These are phyloP conservation scores for Apocrypta bakeri DNA, from an alignment of 1,140 invertebrate species.

Conservation along the genomic window DNA sequence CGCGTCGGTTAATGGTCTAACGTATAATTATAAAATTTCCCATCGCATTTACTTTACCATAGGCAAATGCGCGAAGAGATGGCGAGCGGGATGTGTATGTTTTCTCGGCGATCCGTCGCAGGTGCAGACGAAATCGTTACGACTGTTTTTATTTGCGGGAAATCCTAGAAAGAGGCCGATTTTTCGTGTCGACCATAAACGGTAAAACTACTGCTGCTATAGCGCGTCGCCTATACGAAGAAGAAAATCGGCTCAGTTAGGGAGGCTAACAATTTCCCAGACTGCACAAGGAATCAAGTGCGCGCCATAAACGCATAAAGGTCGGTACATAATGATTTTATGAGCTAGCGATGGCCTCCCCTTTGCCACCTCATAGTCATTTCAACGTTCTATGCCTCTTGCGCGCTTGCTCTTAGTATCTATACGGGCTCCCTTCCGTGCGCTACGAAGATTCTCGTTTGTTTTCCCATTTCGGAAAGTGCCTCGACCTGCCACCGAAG, in stretches of 20 bases:
- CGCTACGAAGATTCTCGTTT: slow-evolving; percentile 59
- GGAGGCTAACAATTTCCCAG: slow-evolving; percentile 51
- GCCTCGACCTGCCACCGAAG: slow-evolving; percentile 53
- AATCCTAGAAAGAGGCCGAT: slow-evolving; percentile 18
- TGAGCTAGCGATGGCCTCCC: slow-evolving; percentile 57
- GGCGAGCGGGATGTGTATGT: too few relatives aligned
- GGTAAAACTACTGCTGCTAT: slow-evolving; percentile 13
- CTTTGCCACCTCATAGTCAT: slow-evolving; percentile 51
- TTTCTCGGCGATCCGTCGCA: neutral
- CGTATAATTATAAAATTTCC: neutral
- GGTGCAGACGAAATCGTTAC: slow-evolving; percentile 22
- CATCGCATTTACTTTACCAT: neutral
- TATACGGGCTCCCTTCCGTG: slow-evolving; percentile 42
- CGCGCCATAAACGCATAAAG: slow-evolving; percentile 61
- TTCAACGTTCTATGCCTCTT: slow-evolving; percentile 27
- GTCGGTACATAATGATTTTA: slow-evolving; percentile 65
- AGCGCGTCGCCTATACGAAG: neutral
- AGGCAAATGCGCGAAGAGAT: neutral
- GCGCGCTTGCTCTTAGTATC: slow-evolving; percentile 26
- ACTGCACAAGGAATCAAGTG: slow-evolving; percentile 57
- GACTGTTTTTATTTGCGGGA: slow-evolving; percentile 36
- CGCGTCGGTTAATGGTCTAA: neutral
- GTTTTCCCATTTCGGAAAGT: slow-evolving; percentile 62
- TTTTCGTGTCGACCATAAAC: slow-evolving; percentile 40
- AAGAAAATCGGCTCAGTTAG: neutral